phyloP scores from a whole-genome alignment of 2,888 invertebrate genomes.

The Cylloceria caligata region DNA sequence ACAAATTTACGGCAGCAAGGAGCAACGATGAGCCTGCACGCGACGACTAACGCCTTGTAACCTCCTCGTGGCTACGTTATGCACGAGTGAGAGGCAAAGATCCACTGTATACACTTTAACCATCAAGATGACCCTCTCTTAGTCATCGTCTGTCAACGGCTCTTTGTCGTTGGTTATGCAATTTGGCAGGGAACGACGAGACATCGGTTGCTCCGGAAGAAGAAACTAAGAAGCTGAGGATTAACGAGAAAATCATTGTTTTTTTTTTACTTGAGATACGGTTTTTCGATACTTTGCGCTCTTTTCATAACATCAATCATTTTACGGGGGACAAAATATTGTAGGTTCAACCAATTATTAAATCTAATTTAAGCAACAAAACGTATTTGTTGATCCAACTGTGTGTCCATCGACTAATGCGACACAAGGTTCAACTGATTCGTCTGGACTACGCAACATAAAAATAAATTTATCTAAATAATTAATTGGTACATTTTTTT shows the following conservation, averaged over 20 bases:
- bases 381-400: not conserved
- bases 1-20: conserved; percentile 27
- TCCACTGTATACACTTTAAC: conserved; percentile 5
- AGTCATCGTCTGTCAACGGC: conserved; percentile 14
- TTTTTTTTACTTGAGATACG: no score
- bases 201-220: not conserved
- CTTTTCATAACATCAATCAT: not conserved
- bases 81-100: conserved; percentile 1
- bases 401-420: not conserved
- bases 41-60: conserved; percentile 16
- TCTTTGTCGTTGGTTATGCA: not conserved
- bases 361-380: not conserved
- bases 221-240: no score
- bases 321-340: not conserved
- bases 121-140: conserved; percentile 9
- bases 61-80: not conserved
- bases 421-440: not conserved
- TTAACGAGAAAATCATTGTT: no score
- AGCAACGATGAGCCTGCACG: conserved; percentile 39
- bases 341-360: not conserved
- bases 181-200: conserved; percentile 3
- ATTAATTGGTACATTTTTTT: no score
- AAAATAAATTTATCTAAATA: no score
- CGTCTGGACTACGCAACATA: not conserved
- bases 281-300: no score